Percentiles rank a stretch among this genome's conserved stretches.
Evolutionary conservation across 2,797 vertebrate species (phyloP).

Genomic region (Rhinichthys osculus): DNA sequence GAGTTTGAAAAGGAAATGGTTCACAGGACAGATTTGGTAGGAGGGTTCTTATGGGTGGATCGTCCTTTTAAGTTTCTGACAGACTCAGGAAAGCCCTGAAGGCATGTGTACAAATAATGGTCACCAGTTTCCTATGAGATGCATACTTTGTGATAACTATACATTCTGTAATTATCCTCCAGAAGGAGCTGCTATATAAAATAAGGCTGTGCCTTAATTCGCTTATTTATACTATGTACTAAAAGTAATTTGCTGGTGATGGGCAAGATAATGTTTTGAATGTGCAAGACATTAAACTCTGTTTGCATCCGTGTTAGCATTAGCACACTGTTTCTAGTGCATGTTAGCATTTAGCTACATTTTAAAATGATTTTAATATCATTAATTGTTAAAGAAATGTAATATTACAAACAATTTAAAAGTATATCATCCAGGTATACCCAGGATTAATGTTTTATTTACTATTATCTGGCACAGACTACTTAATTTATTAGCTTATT

Average conservation of each 20-base stretch:
- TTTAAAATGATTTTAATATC: not conserved
- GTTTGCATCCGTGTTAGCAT: not conserved
- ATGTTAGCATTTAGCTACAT: not conserved
- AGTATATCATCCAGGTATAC: not conserved
- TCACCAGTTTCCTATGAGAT: conserved; percentile 49
- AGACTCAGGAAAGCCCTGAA: conserved; percentile 46
- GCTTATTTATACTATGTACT: not conserved
- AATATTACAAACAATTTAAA: not conserved
- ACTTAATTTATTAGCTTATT: too few species aligned
- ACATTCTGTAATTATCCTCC: not conserved
- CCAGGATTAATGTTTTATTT: not conserved
- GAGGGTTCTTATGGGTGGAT: conserved; percentile 30
- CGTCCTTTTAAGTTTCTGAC: conserved; percentile 24
- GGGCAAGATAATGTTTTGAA: not conserved
- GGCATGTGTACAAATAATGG: conserved; percentile 42
- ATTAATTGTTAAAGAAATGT: not conserved
- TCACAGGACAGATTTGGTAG: conserved; percentile 23
- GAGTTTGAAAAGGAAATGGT: conserved; percentile 27
- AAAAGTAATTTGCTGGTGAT: not conserved
- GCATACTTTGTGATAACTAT: conserved; percentile 24
- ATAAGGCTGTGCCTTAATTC: not conserved
- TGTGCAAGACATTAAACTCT: not conserved
- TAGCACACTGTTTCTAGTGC: not conserved
- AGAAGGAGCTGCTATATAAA: not conserved
- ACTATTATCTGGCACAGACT: too few species aligned